Conservation (phyloP, 2,888 invertebrate species). For the Ormia ochracea region DNA sequence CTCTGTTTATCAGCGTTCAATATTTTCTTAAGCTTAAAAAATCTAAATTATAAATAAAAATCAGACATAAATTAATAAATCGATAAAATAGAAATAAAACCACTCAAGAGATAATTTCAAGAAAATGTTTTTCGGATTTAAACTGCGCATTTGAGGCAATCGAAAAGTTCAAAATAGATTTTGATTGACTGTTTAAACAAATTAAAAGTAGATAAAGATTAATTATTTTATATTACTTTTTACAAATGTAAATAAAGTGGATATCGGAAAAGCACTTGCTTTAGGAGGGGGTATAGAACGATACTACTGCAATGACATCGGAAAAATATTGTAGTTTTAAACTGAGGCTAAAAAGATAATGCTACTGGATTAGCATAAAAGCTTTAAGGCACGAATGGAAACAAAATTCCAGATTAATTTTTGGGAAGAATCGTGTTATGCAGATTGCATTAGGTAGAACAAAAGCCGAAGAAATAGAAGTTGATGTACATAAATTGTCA, state of each 20-base stretch:
- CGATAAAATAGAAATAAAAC: neutral
- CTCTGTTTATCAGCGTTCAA: neutral
- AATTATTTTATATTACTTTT: neutral
- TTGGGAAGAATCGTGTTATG: slow-evolving; percentile 98
- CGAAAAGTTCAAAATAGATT: neutral
- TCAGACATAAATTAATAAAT: slow-evolving; percentile 3
- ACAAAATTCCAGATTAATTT: slow-evolving; percentile 93
- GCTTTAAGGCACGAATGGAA: slow-evolving; percentile 92
- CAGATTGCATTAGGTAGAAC: slow-evolving; percentile 91
- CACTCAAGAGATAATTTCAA: neutral
- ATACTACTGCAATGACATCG: too few species aligned
- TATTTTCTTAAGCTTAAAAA: neutral
- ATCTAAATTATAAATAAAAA: neutral
- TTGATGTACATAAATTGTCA: slow-evolving; percentile 83
- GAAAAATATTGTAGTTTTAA: too few species aligned
- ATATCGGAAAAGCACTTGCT: too few species aligned
- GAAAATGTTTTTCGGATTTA: neutral
- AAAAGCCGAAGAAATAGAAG: slow-evolving; percentile 87
- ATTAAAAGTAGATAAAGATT: neutral
- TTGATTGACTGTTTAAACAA: neutral
- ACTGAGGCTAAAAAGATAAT: too few species aligned
- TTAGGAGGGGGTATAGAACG: too few species aligned
- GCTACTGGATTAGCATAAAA: too few species aligned
- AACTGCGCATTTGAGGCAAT: neutral
- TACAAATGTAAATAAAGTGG: too few species aligned